Percentiles rank a stretch among this genome's conserved stretches.
phyloP scores from a whole-genome alignment of 2,797 vertebrate species.

The Oreortyx pictus region DNA sequence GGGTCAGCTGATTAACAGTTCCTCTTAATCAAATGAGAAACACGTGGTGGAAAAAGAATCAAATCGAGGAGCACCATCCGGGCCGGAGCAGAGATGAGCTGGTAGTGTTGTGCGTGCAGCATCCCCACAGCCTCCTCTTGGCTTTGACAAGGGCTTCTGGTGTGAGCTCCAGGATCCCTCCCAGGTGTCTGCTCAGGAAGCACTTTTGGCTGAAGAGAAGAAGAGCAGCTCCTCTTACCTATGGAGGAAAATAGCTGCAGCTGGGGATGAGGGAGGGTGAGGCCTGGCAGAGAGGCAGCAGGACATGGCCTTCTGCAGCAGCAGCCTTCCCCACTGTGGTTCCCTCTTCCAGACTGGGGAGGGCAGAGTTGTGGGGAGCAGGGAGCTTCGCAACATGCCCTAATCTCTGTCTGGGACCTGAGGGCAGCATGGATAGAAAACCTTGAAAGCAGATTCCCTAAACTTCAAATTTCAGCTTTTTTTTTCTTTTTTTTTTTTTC shows the following conservation, averaged over 20 bases:
- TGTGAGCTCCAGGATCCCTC: background rate
- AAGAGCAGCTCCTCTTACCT: background rate
- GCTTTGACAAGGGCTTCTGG: background rate
- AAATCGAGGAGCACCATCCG: fast-evolving
- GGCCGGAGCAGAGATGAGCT: background rate
- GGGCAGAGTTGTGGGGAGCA: background rate
- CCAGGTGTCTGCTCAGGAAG: background rate
- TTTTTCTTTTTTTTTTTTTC: background rate
- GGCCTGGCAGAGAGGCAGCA: background rate
- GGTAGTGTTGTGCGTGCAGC: fast-evolving
- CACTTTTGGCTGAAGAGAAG: background rate
- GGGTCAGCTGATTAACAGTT: background rate
- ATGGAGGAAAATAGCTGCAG: background rate
- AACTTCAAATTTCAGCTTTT: background rate
- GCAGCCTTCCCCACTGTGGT: background rate
- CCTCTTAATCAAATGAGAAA: background rate
- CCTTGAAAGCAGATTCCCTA: background rate
- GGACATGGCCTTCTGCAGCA: background rate
- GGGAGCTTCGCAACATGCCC: background rate
- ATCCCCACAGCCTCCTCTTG: fast-evolving
- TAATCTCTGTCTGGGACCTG: background rate
- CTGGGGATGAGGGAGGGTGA: no score
- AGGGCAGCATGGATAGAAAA: background rate
- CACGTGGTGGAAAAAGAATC: background rate
- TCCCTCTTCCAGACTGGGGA: background rate